phyloP scores from a whole-genome alignment of 1,140 invertebrate genomes.

The Ectropis grisescens region DNA sequence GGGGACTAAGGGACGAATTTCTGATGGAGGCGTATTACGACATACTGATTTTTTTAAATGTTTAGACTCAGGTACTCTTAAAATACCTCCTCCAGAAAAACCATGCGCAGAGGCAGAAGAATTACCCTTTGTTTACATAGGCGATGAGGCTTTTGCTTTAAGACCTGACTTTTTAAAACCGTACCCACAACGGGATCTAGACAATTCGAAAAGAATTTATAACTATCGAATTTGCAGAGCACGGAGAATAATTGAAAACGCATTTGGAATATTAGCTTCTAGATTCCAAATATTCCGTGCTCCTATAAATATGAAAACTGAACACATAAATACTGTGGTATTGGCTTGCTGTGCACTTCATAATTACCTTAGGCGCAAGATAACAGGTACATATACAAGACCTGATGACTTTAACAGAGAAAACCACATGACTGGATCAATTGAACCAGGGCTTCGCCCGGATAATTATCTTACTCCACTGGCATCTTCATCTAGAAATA shows the following conservation, averaged over 20 bases:
- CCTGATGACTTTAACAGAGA: no score
- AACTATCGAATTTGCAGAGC: conserved; percentile 2
- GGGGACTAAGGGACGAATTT: conserved; percentile 7
- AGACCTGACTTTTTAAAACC: conserved; percentile 5
- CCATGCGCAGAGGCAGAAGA: conserved; percentile 2
- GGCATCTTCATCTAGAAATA: no score
- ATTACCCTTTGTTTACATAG: conserved; percentile 4
- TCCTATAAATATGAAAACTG: conserved; percentile 4
- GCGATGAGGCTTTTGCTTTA: conserved; percentile 6
- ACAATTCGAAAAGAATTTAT: not conserved
- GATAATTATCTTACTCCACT: no score
- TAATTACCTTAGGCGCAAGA: no score
- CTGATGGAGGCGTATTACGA: not conserved
- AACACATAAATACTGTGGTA: no score
- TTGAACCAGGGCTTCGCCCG: no score
- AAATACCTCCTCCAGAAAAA: conserved; percentile 1
- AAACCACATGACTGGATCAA: no score
- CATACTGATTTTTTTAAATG: conserved; percentile 1
- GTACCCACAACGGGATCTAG: conserved; percentile 4
- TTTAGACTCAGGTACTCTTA: not conserved
- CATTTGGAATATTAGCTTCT: not conserved
- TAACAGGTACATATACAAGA: no score
- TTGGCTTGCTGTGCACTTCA: no score
- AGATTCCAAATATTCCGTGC: conserved; percentile 3
- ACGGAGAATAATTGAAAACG: no score